Conservation (phyloP, 2,888 invertebrate species). For the Altica lythri region DNA sequence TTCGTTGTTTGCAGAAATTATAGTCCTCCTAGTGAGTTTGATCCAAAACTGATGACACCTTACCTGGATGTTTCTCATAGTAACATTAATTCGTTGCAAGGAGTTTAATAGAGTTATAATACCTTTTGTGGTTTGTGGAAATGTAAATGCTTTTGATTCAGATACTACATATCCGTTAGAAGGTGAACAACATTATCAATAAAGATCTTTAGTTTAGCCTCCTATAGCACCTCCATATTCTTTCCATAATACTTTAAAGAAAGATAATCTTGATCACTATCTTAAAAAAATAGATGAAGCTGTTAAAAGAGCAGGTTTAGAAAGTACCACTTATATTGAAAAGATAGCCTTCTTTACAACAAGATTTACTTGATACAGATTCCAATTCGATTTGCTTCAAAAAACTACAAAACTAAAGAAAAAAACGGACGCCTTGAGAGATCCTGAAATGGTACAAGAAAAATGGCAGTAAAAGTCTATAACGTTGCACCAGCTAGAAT, state of each 20-base stretch:
- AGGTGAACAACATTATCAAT: conserved; percentile 67
- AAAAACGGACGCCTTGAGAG: too few species aligned
- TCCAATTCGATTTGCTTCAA: conserved; percentile 43
- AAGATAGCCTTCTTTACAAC: too few species aligned
- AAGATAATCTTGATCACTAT: conserved; percentile 38
- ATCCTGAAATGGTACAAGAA: too few species aligned
- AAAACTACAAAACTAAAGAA: conserved; percentile 41
- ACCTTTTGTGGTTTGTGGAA: conserved; percentile 95
- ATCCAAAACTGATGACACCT: conserved; percentile 88
- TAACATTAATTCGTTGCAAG: conserved; percentile 74
- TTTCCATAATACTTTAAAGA: conserved; percentile 35
- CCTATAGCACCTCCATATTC: conserved; percentile 77
- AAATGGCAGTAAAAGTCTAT: too few species aligned
- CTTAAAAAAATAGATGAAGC: conserved; percentile 41
- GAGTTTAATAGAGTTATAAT: conserved; percentile 80
- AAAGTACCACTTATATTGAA: too few species aligned
- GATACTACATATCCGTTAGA: conserved; percentile 85
- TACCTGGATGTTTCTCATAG: conserved; percentile 76
- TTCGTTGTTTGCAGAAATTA: conserved; percentile 94
- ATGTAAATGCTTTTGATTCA: conserved; percentile 90
- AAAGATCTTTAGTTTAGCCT: conserved; percentile 71
- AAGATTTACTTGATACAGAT: too few species aligned
- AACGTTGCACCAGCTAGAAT: too few species aligned
- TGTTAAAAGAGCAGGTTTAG: conserved; percentile 35
- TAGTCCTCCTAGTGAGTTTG: conserved; percentile 80